Evolutionary conservation across 2,113 vertebrate genomes (phyloP), one percentile per base, ranked within the genome.

Genomic region (Bolborhynchus lineola): DNA sequence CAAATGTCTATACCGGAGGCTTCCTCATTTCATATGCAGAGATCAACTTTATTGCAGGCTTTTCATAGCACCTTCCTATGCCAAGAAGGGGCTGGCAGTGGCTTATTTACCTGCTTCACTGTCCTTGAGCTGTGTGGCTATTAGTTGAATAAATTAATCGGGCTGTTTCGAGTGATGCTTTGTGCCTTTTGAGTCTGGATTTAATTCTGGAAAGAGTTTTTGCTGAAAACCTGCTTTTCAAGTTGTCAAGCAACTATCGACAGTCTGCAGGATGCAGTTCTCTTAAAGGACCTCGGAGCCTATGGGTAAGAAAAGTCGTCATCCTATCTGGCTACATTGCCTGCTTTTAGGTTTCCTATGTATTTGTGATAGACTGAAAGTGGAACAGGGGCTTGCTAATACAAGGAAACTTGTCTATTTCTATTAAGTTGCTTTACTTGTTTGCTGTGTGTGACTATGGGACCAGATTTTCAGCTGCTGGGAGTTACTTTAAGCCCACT

Each of bases 211-310:
- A 80, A 93, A 92, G 93, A 94, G 95, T 78, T 86, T 80, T 97
- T 95, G 46, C 95, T 96, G 94, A 52, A 97, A 97, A 98, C 96
- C 89, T 52, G 95, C 93, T 90, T 96, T 97, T 97, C 97, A 82
- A 96, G 98, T 98, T 97, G 94, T 88, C 79, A 65, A 86, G 88
- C 84, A 95, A 90, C 67, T 80, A 85, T 55, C 35, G 10, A 49
- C 95, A 42, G 9, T 46, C 96, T 94, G 63, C 16, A 2, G 92
- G 94, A 95, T 79, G 94, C 35, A 72, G 31, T 28, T 81, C 63
- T 96, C 78, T 86, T 80, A 64, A 91, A 97, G 89, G 96, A 97
- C 53, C 59, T 29, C 12, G 46, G 46, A 88, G 75, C 42, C 90
- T 93, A 14, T 72, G 85, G 96, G 98, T 98, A 96, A 98, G 98